Base-by-base conservation (phyloP, 2,113 vertebrate genomes). In the Ivindomyrus marchei region DNA sequence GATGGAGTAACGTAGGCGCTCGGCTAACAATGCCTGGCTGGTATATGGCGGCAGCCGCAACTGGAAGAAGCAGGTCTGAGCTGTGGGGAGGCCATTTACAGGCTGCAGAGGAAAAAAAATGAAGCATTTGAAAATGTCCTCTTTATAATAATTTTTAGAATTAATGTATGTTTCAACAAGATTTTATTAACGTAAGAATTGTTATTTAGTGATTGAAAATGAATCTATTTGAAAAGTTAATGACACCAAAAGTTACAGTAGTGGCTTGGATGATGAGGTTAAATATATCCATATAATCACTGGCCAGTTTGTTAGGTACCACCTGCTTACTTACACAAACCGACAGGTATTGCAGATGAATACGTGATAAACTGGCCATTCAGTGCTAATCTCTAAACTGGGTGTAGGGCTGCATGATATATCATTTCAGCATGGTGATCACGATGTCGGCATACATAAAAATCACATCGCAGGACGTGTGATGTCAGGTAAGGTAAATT, bases 51-150 rank as follows among this genome's bases (percentile, higher is more conserved):
- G 96, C 19, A 97, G 93, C 50, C 96, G 95, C 47, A 97, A 94
- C 91, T 97, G 94, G 93, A 97, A 97, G 94, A 97, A 97, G 93
- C 96, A 97, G 4, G 96, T 97, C 95, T 97, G 96, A 13, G 96
- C 96, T 0, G 96, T 97, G 10, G 96, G 96, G 56, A 97, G 96
- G 2, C 96, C 95, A 11, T 97, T 96, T 88, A 96, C 46, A 0
- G 96, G 96, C 96, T 97, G 92, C 19, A 85, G 42, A 27, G 17
- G 3, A 62, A 19, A 53, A 70, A 10, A 53, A 50, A 53, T 11
- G 42, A 9, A n/a, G 17, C 9, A 56, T 50, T 11, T 36, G 8
- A 84, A 50, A 31, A 31, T 13, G 83, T 9, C 24, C 9, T 46
- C 13, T 1, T 85, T 10, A 11, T 36, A 27, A 70, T 31, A 0